These are phyloP conservation scores for Nannoperca obscura DNA, from an alignment of 2,797 vertebrate species.

Conservation along the genomic window DNA sequence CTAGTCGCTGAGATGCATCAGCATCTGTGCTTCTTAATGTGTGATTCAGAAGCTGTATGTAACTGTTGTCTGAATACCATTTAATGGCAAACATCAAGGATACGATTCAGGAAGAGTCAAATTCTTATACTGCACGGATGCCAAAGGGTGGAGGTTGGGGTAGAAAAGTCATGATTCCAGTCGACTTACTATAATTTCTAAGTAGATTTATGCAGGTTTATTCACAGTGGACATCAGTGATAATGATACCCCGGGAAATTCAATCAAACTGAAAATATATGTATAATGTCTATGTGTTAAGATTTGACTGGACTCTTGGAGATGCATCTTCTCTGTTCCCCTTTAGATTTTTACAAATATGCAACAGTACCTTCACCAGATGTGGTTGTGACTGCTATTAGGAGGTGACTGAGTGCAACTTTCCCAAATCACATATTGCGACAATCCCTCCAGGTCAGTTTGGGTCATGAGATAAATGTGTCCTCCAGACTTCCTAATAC, in stretches of 20 bases:
- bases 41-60: too few species aligned
- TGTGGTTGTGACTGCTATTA: constrained; percentile 13
- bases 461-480: constrained; percentile 44
- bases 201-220: background rate
- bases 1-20: background rate
- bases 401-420: constrained; percentile 26
- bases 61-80: background rate
- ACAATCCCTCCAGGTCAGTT: constrained; percentile 17
- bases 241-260: background rate
- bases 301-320: background rate
- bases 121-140: background rate
- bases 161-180: background rate
- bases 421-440: constrained; percentile 33
- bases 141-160: background rate
- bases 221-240: background rate
- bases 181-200: background rate
- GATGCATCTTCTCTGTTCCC: background rate
- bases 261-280: too few species aligned
- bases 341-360: constrained; percentile 9
- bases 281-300: too few species aligned
- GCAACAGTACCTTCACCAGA: constrained; percentile 11
- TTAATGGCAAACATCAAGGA: background rate
- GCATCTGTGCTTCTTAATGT: background rate
- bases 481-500: constrained; percentile 39
- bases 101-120: background rate